These are phyloP conservation scores for Oxytorus armatus DNA, from an alignment of 2,888 invertebrate species.

Conservation along the genomic window DNA sequence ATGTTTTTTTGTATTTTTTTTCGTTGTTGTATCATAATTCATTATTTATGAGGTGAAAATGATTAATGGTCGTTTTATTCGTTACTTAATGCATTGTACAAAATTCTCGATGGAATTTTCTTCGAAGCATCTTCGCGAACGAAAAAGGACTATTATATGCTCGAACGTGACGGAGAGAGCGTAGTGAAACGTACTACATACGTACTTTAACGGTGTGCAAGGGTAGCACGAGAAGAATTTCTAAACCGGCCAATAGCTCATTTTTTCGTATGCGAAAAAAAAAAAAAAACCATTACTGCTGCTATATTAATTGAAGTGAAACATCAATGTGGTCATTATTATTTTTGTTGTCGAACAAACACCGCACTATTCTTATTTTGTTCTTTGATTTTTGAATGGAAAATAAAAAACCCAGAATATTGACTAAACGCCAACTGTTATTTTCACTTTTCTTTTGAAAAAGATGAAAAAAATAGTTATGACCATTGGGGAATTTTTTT, in stretches of 20 bases:
- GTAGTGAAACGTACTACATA: constrained; percentile 15
- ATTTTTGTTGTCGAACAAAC: too few relatives aligned
- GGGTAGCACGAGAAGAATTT: constrained; percentile 29
- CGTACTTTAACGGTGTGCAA: constrained; percentile 33
- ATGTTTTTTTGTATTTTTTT: constrained; percentile 49
- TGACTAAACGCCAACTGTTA: not conserved
- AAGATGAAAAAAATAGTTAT: not conserved
- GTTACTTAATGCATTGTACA: constrained; percentile 75
- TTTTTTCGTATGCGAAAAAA: constrained; percentile 19
- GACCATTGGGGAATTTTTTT: not conserved
- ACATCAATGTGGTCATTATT: constrained; percentile 10
- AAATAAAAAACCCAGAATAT: not conserved
- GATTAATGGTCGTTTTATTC: constrained; percentile 69
- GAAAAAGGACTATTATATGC: constrained; percentile 35
- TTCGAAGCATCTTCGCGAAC: constrained; percentile 57
- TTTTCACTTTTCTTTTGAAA: not conserved
- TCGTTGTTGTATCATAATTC: constrained; percentile 71
- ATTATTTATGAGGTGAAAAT: constrained; percentile 73
- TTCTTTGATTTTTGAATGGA: constrained; percentile 6
- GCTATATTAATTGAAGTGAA: constrained; percentile 15
- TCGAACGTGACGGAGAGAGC: constrained; percentile 51
- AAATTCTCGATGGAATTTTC: constrained; percentile 69
- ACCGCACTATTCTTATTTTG: too few relatives aligned
- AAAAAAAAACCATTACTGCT: not conserved
- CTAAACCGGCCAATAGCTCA: constrained; percentile 9